These are phyloP conservation scores for Euphonia xanthogaster DNA, from an alignment of 2,797 vertebrate species.

Conservation along the genomic window DNA sequence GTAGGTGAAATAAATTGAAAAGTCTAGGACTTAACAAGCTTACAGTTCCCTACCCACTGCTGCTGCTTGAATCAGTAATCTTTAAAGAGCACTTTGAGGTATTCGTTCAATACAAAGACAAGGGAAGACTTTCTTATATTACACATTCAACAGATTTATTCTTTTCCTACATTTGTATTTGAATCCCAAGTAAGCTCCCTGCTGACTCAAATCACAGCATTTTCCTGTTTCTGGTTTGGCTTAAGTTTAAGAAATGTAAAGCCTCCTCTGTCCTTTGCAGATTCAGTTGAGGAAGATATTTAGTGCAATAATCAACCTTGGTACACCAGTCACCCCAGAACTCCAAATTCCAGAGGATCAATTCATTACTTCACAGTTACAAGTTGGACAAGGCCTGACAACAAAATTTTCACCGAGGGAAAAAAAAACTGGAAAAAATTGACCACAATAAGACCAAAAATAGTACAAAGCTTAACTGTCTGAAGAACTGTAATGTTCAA, in stretches of 20 bases:
- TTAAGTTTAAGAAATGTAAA: background rate
- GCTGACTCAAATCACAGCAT: background rate
- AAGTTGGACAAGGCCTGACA: background rate
- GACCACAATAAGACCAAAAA: background rate
- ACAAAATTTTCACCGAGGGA: accelerated
- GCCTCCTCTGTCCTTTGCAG: background rate
- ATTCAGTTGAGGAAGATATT: background rate
- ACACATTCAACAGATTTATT: background rate
- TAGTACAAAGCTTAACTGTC: background rate
- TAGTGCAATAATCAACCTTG: background rate
- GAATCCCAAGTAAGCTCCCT: background rate
- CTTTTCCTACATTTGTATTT: background rate
- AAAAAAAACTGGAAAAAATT: background rate
- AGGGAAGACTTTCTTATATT: background rate
- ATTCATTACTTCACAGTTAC: background rate
- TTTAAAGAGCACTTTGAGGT: background rate
- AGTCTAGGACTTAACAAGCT: background rate
- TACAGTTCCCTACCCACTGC: background rate
- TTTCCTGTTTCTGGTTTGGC: background rate
- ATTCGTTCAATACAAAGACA: background rate
- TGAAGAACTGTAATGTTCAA: accelerated
- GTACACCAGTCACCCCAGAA: background rate
- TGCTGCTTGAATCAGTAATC: background rate
- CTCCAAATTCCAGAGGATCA: background rate
- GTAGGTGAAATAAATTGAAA: background rate